Base-by-base conservation (phyloP, 2,888 invertebrate species). In the Sepioteuthis lessoniana region DNA sequence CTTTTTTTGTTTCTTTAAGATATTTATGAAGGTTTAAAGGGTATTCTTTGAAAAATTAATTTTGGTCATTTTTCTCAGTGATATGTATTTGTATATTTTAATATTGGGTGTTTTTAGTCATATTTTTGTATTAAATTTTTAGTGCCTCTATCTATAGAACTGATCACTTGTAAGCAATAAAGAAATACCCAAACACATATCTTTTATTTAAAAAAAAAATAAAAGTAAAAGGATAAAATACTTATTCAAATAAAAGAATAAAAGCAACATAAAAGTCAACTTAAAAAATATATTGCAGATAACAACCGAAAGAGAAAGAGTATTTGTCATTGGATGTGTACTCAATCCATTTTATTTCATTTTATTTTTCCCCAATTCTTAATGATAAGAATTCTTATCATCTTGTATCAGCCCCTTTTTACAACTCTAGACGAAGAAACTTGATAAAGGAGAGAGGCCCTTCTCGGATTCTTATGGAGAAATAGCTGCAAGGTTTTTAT, bases 251-350 rank as follows among this genome's bases (percentile, higher is more conserved):
- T n/a, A 76, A 76, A n/a, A n/a, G n/a, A 35, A n/a, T 13, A 76
- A 0, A 35, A 76, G 4, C 55, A 4, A 25, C 55, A 55, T 55
- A 25, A 55, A 55, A 55, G 25, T 25, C 3, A 55, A 25, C 55
- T 25, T 25, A 5, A 21, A 21, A 25, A 55, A 55, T 55, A 55
- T 25, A 25, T 25, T 55, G 21, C 21, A 55, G 55, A 55, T 55
- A 55, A 55, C 55, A 25, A 25, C 10, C 13, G 10, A 76, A n/a
- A 35, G n/a, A 76, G n/a, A n/a, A 76, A 76, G 7, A 16, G n/a
- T 35, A n/a, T 76, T 76, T 76, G 76, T 76, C 76, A 76, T 76
- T n/a, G n/a, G n/a, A 76, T 76, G 76, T 76, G 76, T n/a, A 76
- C n/a, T 16, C n/a, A 76, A 16, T 76, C n/a, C 76, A 76, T 76